Base-by-base conservation (phyloP, 2,113 vertebrate species). In the Periophthalmus modestus region DNA sequence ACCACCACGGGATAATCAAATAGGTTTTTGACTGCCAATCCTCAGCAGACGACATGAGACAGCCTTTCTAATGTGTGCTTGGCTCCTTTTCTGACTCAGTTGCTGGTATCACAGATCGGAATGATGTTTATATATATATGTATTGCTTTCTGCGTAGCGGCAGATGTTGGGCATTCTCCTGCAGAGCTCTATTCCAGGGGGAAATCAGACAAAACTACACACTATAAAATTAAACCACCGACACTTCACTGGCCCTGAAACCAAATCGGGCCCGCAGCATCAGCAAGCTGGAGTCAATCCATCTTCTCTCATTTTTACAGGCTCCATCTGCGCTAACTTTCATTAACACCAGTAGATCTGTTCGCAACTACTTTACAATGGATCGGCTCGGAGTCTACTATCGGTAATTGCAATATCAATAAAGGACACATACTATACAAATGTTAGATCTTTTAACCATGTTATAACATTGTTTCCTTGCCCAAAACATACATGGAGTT, bases 211-310 rank as follows among this genome's bases (percentile, higher is more conserved):
- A 90, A 90, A 92, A 91, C 93, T 91, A 90, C 87, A 79, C 80
- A 87, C 92, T 92, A 92, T 93, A 93, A 93, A 93, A 94, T 93
- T 89, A 93, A 93, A 93, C 85, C 89, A 92, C 87, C 90, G 86
- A 91, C 88, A 91, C 91, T 92, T 92, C 87, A 89, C 84, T 78
- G 70, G 85, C 85, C 90, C 89, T 89, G 89, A 90, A 92, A 93
- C 90, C 87, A 91, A 92, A 91, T 87, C 87, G 86, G 82, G 84
- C 86, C 80, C n/a, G 73, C 81, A 88, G 86, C 84, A 80, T 87
- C 73, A 55, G 82, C 88, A 91, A 91, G 88, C 90, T 91, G 89
- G 87, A 90, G 88, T 58, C 57, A 86, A 92, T 92, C 88, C 88
- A 90, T 91, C 90, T 89, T 88, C 88, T 87, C 88, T 87, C 87